Evolutionary conservation across 2,888 invertebrate species (phyloP).

Genomic region (Coelogynopora nodosa): DNA sequence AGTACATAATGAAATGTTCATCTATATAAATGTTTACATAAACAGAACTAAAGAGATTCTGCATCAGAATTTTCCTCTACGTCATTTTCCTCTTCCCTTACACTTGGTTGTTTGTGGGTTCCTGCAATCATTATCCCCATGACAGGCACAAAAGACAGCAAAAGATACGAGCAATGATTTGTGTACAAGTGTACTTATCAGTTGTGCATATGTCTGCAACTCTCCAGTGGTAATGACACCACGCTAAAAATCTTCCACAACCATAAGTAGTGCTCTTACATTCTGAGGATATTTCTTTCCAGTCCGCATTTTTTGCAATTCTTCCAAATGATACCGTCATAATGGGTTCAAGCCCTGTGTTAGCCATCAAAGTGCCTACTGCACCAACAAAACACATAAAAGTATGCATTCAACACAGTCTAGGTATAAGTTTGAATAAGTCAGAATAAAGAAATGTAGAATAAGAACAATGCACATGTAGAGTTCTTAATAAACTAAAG

Average conservation of each 20-base stretch:
- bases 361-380: not conserved
- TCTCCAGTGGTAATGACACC: not conserved
- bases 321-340: not conserved
- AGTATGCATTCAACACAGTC: not conserved
- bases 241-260: not conserved
- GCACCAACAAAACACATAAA: not conserved
- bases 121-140: too few species aligned
- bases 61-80: too few species aligned
- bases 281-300: not conserved
- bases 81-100: too few species aligned
- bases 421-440: not conserved
- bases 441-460: not conserved
- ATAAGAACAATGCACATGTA: too few species aligned
- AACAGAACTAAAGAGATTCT: too few species aligned
- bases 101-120: too few species aligned
- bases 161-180: not conserved
- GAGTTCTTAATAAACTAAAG: too few species aligned
- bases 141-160: too few species aligned
- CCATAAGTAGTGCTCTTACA: not conserved
- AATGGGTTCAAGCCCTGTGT: not conserved
- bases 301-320: not conserved
- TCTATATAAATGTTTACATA: too few species aligned
- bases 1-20: too few species aligned
- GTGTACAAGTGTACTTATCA: not conserved
- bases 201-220: not conserved